phyloP scores from a whole-genome alignment of 1,140 invertebrate genomes.

The Battus philenor region DNA sequence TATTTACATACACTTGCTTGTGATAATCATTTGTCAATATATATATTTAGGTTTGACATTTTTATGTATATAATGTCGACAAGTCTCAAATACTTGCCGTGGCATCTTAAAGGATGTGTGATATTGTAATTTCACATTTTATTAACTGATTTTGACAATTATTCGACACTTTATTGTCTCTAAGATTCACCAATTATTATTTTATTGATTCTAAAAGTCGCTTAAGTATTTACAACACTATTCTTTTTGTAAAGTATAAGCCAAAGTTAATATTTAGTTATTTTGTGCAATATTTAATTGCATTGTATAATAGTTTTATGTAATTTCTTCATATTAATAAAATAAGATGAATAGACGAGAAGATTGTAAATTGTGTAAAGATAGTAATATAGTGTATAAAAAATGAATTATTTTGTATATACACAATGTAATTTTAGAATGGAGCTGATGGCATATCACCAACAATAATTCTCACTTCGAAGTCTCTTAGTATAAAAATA shows the following conservation, averaged over 20 bases:
- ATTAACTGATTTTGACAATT: slow-evolving; percentile 1
- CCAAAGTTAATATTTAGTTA: slow-evolving; percentile 72
- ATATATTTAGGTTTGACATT: slow-evolving; percentile 5
- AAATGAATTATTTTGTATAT: slow-evolving; percentile 46
- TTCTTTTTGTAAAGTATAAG: slow-evolving; percentile 62
- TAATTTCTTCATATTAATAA: slow-evolving; percentile 37
- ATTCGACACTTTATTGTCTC: neutral
- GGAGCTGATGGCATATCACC: slow-evolving; percentile 50
- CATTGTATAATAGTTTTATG: slow-evolving; percentile 69
- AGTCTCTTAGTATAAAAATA: slow-evolving; percentile 23
- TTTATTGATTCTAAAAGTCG: slow-evolving; percentile 30
- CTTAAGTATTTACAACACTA: slow-evolving; percentile 44
- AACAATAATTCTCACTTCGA: slow-evolving; percentile 32
- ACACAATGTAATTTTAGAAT: slow-evolving; percentile 37
- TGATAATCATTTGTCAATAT: slow-evolving; percentile 1
- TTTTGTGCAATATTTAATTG: slow-evolving; percentile 71
- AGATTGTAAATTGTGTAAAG: slow-evolving; percentile 64
- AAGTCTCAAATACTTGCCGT: neutral
- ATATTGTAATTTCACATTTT: neutral
- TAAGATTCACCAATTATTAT: slow-evolving; percentile 16
- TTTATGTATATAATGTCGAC: neutral
- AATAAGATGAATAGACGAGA: slow-evolving; percentile 37
- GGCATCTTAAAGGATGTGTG: neutral
- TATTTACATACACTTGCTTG: slow-evolving; percentile 9
- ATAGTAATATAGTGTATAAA: slow-evolving; percentile 59